phyloP scores from a whole-genome alignment of 2,113 vertebrate species.

The Ictidomys tridecemlineatus region DNA sequence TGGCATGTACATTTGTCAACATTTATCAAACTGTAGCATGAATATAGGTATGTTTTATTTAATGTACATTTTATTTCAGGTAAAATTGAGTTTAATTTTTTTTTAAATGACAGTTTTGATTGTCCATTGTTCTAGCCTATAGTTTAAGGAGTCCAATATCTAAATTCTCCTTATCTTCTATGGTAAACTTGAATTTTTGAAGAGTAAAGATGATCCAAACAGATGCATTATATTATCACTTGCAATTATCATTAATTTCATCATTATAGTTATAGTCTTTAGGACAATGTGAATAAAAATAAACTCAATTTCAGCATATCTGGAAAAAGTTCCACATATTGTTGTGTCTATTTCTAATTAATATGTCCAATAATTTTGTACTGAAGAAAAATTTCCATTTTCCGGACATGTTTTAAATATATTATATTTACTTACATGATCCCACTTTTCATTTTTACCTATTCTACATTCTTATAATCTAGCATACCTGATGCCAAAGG shows the following conservation, averaged over 20 bases:
- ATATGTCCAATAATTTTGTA: neutral
- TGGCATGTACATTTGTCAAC: neutral
- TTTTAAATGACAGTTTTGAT: neutral
- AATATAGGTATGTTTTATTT: neutral
- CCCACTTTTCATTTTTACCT: neutral
- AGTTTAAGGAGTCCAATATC: neutral
- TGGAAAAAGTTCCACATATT: neutral
- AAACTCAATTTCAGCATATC: neutral
- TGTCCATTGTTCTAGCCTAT: no score
- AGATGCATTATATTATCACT: neutral
- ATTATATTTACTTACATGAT: neutral
- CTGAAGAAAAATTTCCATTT: neutral
- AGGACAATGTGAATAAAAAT: neutral
- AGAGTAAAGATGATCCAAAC: neutral
- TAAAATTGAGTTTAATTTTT: neutral
- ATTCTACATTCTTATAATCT: neutral
- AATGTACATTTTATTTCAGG: neutral
- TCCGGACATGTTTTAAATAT: neutral
- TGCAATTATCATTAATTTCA: neutral
- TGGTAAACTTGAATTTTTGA: neutral
- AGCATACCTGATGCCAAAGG: neutral
- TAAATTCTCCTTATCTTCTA: neutral
- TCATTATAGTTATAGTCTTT: neutral
- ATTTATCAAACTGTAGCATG: neutral
- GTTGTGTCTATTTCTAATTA: neutral